Conservation (phyloP, 2,888 invertebrate genomes). For the Limenitis camilla region DNA sequence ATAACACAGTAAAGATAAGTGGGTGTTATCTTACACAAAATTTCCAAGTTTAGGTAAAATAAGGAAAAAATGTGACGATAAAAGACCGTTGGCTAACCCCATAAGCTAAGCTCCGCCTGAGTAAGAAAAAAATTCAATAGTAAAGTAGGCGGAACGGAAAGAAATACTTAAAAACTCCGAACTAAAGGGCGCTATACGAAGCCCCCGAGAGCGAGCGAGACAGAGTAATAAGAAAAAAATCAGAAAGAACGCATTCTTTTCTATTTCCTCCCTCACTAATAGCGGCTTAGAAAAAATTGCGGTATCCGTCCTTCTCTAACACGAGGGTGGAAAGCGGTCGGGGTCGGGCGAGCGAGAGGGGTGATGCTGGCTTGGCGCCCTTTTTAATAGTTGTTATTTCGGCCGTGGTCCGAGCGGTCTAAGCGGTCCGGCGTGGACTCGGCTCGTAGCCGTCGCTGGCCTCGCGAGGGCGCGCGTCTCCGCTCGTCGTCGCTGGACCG, state of each 20-base stretch:
- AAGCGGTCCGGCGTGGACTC: slow-evolving; percentile 40
- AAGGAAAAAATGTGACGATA: slow-evolving; percentile 47
- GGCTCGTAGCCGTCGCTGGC: slow-evolving; percentile 26
- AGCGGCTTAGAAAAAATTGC: slow-evolving; percentile 71
- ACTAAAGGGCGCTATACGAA: slow-evolving; percentile 41
- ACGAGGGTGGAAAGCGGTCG: slow-evolving; percentile 52
- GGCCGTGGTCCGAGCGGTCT: slow-evolving; percentile 62
- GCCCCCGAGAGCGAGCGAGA: slow-evolving; percentile 54
- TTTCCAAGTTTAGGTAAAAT: slow-evolving; percentile 27
- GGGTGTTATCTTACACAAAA: slow-evolving; percentile 4
- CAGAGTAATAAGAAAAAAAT: slow-evolving; percentile 63
- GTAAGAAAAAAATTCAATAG: slow-evolving; percentile 56
- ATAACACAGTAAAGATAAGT: neutral
- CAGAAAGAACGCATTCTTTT: slow-evolving; percentile 72
- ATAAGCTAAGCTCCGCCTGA: slow-evolving; percentile 67
- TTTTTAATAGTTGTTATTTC: slow-evolving; percentile 69
- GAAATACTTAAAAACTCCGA: slow-evolving; percentile 56
- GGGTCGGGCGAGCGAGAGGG: slow-evolving; percentile 67
- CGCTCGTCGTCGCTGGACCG: slow-evolving; percentile 49
- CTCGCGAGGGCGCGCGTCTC: slow-evolving; percentile 37
- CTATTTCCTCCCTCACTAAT: slow-evolving; percentile 72
- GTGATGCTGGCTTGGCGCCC: slow-evolving; percentile 54
- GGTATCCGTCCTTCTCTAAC: slow-evolving; percentile 62
- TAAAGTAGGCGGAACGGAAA: slow-evolving; percentile 67
- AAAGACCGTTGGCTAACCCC: slow-evolving; percentile 62